These are phyloP conservation scores for Zygogramma bicolorata DNA, from an alignment of 2,888 invertebrate genomes.

Conservation along the genomic window DNA sequence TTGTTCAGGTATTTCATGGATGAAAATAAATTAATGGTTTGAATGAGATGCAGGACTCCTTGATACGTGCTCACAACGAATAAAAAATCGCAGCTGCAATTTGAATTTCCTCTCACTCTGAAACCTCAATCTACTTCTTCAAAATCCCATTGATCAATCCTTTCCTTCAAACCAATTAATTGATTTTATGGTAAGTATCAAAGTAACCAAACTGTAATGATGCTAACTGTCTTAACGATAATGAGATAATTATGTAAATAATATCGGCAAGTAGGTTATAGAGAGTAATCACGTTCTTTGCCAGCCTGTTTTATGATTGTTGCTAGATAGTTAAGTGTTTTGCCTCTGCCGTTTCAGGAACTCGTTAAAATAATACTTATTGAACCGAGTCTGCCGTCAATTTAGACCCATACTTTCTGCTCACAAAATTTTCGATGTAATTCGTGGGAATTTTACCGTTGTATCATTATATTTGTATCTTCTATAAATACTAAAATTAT, in stretches of 20 bases:
- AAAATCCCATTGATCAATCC: neutral
- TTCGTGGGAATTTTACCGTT: neutral
- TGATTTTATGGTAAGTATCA: neutral
- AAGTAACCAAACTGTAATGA: neutral
- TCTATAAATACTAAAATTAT: too few relatives aligned
- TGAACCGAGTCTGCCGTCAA: conserved; percentile 27
- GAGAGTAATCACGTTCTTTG: neutral
- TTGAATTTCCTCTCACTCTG: neutral
- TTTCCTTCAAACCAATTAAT: neutral
- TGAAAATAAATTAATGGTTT: too few relatives aligned
- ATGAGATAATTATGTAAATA: neutral
- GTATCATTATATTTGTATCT: too few relatives aligned
- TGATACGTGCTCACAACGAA: too few relatives aligned
- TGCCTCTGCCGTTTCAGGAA: neutral
- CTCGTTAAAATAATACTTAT: conserved; percentile 17
- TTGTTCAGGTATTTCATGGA: too few relatives aligned
- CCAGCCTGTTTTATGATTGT: conserved; percentile 1
- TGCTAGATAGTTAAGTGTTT: neutral
- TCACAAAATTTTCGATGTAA: neutral
- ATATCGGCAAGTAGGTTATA: neutral
- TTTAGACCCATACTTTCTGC: conserved; percentile 23
- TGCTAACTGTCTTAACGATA: neutral
- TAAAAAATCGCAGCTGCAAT: neutral
- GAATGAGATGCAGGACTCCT: too few relatives aligned
- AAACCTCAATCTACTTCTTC: neutral